phyloP scores from a whole-genome alignment of 2,797 vertebrate species.

The Gymnothorax javanicus region DNA sequence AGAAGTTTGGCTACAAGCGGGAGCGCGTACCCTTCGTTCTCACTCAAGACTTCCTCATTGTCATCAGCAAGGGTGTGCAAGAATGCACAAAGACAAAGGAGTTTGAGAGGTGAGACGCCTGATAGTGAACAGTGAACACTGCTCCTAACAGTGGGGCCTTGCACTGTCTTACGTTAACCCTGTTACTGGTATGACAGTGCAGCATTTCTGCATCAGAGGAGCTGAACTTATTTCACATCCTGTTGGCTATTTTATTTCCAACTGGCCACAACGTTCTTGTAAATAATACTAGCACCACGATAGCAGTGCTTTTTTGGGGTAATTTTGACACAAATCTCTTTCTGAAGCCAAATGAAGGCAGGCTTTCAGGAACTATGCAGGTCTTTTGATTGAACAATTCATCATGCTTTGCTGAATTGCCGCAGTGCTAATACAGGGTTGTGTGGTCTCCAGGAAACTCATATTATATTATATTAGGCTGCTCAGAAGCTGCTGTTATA shows the following conservation, averaged over 20 bases:
- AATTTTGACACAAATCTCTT: neutral
- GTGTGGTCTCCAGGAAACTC: neutral
- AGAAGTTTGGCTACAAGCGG: slow-evolving; percentile 85
- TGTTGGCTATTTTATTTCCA: neutral
- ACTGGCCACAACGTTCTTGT: neutral
- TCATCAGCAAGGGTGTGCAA: slow-evolving; percentile 82
- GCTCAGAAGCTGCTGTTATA: neutral
- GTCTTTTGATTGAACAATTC: neutral
- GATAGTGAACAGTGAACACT: slow-evolving; percentile 16
- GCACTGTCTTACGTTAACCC: neutral
- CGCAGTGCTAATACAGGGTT: neutral
- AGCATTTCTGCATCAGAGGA: neutral
- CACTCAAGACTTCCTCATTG: slow-evolving; percentile 84
- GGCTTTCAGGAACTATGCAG: neutral
- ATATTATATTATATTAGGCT: neutral
- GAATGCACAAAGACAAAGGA: slow-evolving; percentile 84
- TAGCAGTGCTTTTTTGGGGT: neutral
- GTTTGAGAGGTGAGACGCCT: slow-evolving; percentile 73
- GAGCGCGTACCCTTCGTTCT: slow-evolving; percentile 84
- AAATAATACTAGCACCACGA: neutral
- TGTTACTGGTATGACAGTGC: neutral
- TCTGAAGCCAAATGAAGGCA: neutral
- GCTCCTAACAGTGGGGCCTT: neutral
- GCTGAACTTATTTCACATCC: neutral
- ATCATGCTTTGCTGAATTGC: slow-evolving; percentile 3